phyloP scores from a whole-genome alignment of 2,888 invertebrate genomes.

The Drosophila kuntzei region DNA sequence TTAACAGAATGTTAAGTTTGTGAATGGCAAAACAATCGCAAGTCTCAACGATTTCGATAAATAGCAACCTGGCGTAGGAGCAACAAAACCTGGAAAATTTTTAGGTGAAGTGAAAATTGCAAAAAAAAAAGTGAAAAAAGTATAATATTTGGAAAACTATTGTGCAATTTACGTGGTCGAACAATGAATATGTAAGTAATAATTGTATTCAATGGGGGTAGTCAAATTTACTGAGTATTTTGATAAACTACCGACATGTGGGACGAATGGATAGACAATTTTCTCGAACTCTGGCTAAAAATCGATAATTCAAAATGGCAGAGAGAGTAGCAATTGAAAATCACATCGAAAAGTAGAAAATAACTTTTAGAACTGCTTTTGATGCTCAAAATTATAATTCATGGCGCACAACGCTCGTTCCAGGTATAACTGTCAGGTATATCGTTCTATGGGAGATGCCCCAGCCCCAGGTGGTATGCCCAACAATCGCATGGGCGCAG shows the following conservation, averaged over 20 bases:
- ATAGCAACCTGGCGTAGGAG: constrained; percentile 62
- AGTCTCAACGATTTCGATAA: constrained; percentile 28
- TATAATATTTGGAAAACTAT: constrained; percentile 56
- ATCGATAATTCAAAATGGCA: constrained; percentile 79
- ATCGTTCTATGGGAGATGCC: constrained; percentile 64
- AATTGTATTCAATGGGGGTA: background rate
- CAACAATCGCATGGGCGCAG: constrained; percentile 77
- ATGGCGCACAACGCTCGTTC: constrained; percentile 64
- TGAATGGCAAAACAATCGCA: constrained; percentile 22
- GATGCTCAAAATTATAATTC: constrained; percentile 62
- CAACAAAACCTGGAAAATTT: constrained; percentile 71
- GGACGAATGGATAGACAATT: constrained; percentile 20
- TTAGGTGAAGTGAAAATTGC: constrained; percentile 72
- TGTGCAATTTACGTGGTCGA: constrained; percentile 48
- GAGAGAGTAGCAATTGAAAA: constrained; percentile 66
- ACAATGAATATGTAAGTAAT: constrained; percentile 68
- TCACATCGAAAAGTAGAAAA: constrained; percentile 53
- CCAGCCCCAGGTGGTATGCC: constrained; percentile 63
- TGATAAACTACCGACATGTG: constrained; percentile 25
- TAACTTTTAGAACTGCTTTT: constrained; percentile 44
- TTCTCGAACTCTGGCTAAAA: constrained; percentile 56
- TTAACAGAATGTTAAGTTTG: constrained; percentile 5
- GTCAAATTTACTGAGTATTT: background rate
- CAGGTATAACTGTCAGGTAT: constrained; percentile 76
- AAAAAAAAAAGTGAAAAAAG: constrained; percentile 54